Evolutionary conservation across 2,888 invertebrate species (phyloP).

Genomic region (Petrophora chlorosata): DNA sequence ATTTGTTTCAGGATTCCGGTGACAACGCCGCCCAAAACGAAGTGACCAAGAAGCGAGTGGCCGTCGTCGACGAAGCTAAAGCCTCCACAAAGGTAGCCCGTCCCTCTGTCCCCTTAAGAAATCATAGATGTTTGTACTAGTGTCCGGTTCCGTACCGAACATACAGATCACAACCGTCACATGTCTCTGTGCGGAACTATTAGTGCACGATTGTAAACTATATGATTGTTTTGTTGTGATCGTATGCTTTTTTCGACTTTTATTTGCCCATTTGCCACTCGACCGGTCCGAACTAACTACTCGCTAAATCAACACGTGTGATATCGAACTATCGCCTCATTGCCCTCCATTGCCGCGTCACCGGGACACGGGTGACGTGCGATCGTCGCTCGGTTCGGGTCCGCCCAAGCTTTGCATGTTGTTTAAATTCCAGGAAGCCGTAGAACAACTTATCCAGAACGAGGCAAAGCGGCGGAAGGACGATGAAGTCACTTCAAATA

Average conservation of each 20-base stretch:
- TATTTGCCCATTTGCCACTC: slow-evolving; percentile 47
- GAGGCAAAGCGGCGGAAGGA: slow-evolving; percentile 64
- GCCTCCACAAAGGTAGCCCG: slow-evolving; percentile 63
- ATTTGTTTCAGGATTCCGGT: slow-evolving; percentile 61
- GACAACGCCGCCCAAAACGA: slow-evolving; percentile 70
- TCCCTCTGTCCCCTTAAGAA: neutral
- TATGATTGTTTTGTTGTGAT: slow-evolving; percentile 36
- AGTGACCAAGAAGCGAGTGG: slow-evolving; percentile 69
- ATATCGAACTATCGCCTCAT: slow-evolving; percentile 17
- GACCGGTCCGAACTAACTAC: slow-evolving; percentile 25
- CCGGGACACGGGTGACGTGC: neutral
- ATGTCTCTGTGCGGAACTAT: slow-evolving; percentile 3
- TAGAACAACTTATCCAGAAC: slow-evolving; percentile 65
- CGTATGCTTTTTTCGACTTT: slow-evolving; percentile 60
- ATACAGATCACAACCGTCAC: neutral
- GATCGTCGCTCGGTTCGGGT: slow-evolving; percentile 4
- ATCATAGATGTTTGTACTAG: slow-evolving; percentile 1
- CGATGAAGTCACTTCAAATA: slow-evolving; percentile 56
- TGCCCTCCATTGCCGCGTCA: slow-evolving; percentile 1
- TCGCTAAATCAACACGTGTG: slow-evolving; percentile 8
- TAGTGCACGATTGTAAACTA: slow-evolving; percentile 31
- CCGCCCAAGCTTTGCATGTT: slow-evolving; percentile 67
- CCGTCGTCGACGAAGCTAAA: slow-evolving; percentile 66
- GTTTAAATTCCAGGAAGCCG: slow-evolving; percentile 73
- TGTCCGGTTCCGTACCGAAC: neutral